phyloP scores from a whole-genome alignment of 2,888 invertebrate genomes.

The Acanthococcus lagerstroemiae region DNA sequence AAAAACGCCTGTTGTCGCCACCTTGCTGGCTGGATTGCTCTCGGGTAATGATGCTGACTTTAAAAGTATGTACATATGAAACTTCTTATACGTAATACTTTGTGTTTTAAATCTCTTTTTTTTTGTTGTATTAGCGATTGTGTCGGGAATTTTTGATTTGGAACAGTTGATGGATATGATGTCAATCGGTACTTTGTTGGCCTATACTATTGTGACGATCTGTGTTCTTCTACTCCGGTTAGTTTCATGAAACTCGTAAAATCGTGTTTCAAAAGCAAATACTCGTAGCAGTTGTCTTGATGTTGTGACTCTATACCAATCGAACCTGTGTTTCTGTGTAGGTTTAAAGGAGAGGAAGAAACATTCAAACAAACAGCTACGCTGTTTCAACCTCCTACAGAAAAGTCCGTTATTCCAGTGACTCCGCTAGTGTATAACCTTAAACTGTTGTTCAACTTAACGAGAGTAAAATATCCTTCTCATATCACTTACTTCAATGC shows the following conservation, averaged over 20 bases:
- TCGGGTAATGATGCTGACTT: slow-evolving; percentile 48
- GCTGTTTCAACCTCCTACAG: background rate
- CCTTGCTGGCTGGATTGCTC: slow-evolving; percentile 62
- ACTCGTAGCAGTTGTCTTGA: too few relatives aligned
- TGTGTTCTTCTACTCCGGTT: slow-evolving; percentile 79
- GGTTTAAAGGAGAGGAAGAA: slow-evolving; percentile 16
- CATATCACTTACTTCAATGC: slow-evolving; percentile 54
- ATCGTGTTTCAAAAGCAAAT: background rate
- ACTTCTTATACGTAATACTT: background rate
- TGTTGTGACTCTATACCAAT: too few relatives aligned
- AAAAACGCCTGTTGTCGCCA: slow-evolving; percentile 69
- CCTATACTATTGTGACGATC: slow-evolving; percentile 84
- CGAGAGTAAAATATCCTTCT: slow-evolving; percentile 58
- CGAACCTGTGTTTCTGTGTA: background rate
- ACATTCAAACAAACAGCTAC: slow-evolving; percentile 5
- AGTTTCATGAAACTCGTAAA: background rate
- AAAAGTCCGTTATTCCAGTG: background rate
- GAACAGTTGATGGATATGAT: slow-evolving; percentile 91
- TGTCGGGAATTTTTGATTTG: slow-evolving; percentile 81
- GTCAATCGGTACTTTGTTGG: slow-evolving; percentile 83
- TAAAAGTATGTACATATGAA: background rate
- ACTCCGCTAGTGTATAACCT: slow-evolving; percentile 1
- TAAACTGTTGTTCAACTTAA: slow-evolving; percentile 51
- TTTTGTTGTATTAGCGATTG: slow-evolving; percentile 53
- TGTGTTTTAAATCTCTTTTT: background rate